Base-by-base conservation (phyloP, 2,888 invertebrate genomes). In the Tachina grossa region DNA sequence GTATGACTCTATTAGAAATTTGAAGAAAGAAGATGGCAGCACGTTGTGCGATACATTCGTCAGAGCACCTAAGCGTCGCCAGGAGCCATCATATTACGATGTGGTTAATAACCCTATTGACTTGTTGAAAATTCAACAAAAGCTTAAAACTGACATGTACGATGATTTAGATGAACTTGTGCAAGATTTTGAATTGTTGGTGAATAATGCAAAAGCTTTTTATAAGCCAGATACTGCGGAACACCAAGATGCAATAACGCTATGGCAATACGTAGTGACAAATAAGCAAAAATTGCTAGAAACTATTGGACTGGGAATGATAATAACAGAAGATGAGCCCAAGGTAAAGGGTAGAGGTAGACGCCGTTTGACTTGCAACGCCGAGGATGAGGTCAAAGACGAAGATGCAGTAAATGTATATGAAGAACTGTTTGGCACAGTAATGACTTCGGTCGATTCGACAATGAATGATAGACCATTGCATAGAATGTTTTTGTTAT, bases 131-230 rank as follows among this genome's bases (percentile, higher is more conserved):
- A 98, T 99, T 4, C 98, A 99, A 92, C 98, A 98, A 91, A 99
- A 99, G 92, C 93, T 99, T 11, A 98, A 98, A 94, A 98, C 97
- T 0, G 99, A 99, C 89, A 98, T 98, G 76, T 99, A 99, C 92
- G 96, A 97, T 88, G 98, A 98, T 91, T 94, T 99, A 88, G 98
- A 98, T 45, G 98, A 98, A 90, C 93, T 99, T 85, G 95, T 97
- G 53, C 94, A 95, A 10, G 99, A 99, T 92, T 95, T 99, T 88
- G 97, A 98, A 90, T 94, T 98, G 49, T 94, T 99, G 89, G 96
- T 98, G 43, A 97, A 95, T 89, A 99, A 99, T 93, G 98, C 99
- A 0, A 98, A 98, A 92, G 96, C 97, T 10, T 99, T 98, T 93
- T 99, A 99, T 92, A 98, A 98, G 94, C 94, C 95, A 16, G 96